Conservation (phyloP, 2,888 invertebrate genomes). For the Sipunculus nudus region DNA sequence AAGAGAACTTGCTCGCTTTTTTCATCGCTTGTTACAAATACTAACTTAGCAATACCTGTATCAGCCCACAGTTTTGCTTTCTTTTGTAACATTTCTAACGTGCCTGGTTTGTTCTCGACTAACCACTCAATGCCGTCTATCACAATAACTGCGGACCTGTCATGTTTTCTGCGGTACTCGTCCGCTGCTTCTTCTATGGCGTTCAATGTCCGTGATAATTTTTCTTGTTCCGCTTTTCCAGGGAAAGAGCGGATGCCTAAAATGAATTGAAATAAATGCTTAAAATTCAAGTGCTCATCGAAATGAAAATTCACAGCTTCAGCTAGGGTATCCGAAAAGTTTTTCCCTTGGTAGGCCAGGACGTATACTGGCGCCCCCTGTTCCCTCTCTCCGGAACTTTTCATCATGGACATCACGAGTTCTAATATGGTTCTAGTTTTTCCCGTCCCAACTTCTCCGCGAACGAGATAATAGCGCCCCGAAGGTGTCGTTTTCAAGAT, state of each 20-base stretch:
- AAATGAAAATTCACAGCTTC: conserved; percentile 31
- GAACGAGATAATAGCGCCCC: conserved; percentile 38
- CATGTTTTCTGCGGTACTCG: conserved; percentile 15
- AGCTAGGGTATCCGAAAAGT: conserved; percentile 37
- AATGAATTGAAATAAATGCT: conserved; percentile 30
- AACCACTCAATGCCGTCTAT: conserved; percentile 34
- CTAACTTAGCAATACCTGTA: conserved; percentile 37
- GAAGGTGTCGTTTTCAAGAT: conserved; percentile 19
- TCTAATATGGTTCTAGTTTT: conserved; percentile 36
- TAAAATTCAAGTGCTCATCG: conserved; percentile 41
- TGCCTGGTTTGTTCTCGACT: conserved; percentile 15
- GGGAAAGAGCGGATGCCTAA: conserved; percentile 35
- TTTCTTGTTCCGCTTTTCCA: conserved; percentile 20
- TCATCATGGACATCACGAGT: conserved; percentile 25
- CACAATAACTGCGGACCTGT: conserved; percentile 36
- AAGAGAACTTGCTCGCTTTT: conserved; percentile 22
- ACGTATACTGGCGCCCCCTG: conserved; percentile 37
- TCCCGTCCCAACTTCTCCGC: conserved; percentile 38
- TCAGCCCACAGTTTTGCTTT: conserved; percentile 46
- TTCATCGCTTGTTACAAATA: conserved; percentile 37
- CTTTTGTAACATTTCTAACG: conserved; percentile 29
- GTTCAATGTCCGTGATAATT: conserved; percentile 30
- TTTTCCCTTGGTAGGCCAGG: conserved; percentile 28
- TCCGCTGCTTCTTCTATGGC: conserved; percentile 38
- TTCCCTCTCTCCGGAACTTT: conserved; percentile 1